phyloP scores from a whole-genome alignment of 2,113 vertebrate species.

The Haplotaxodon microlepis region DNA sequence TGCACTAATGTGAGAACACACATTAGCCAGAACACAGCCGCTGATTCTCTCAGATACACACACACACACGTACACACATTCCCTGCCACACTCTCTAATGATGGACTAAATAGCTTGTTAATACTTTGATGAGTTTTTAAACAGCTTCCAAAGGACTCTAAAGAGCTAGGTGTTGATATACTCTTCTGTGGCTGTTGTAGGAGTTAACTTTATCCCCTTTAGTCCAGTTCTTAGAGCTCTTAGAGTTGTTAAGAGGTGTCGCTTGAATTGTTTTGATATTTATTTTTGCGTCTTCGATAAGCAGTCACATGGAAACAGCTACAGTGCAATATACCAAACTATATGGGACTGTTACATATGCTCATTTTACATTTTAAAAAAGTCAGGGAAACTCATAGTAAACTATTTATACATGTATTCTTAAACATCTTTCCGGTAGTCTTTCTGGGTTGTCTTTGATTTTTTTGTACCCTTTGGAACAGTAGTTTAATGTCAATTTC shows the following conservation, averaged over 20 bases:
- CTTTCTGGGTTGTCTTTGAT: not conserved
- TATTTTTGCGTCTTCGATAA: not conserved
- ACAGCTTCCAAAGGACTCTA: slow-evolving; percentile 15
- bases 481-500: not conserved
- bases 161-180: not conserved
- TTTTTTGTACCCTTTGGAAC: not conserved
- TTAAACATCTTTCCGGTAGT: not conserved
- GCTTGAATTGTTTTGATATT: not conserved
- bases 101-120: slow-evolving; percentile 19
- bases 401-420: not conserved
- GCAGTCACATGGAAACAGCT: not conserved
- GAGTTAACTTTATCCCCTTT: not conserved
- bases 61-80: not conserved
- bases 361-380: not conserved
- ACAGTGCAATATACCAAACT: not conserved
- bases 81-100: slow-evolving; percentile 1
- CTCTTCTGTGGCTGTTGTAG: not conserved
- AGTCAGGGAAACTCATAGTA: not conserved
- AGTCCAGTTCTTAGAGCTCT: not conserved
- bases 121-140: slow-evolving; percentile 28
- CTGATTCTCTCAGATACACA: not conserved
- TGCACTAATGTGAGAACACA: not conserved
- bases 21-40: not conserved
- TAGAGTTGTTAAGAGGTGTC: not conserved
- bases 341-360: not conserved